A percentile compares a stretch with the other conserved stretches of the same genome.
Evolutionary conservation across 2,888 invertebrate genomes (phyloP).

Genomic region (Brachynemurus nebulosus): DNA sequence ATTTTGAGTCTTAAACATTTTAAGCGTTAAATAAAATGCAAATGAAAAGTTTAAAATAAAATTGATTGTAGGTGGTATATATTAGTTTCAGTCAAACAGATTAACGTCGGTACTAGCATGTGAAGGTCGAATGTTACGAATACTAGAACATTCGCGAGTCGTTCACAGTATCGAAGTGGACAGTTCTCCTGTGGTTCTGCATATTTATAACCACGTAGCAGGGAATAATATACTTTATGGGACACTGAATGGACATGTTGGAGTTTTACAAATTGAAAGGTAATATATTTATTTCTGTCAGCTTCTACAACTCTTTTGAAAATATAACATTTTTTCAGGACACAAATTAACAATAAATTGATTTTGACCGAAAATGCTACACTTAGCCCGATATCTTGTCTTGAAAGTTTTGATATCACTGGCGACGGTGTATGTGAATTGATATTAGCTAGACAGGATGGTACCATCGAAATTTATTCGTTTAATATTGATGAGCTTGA

Average conservation of each 20-base stretch:
- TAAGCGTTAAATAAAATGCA: no score
- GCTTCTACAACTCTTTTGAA: no score
- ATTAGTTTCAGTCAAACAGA: slow-evolving; percentile 40
- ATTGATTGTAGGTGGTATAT: no score
- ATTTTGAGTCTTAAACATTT: no score
- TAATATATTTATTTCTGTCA: no score
- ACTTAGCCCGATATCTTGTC: slow-evolving; percentile 41
- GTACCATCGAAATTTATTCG: slow-evolving; percentile 61
- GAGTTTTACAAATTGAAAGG: slow-evolving; percentile 52
- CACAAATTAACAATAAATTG: slow-evolving; percentile 31
- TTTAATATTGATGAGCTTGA: slow-evolving; percentile 38
- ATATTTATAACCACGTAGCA: slow-evolving; percentile 53
- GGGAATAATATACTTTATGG: slow-evolving; percentile 68
- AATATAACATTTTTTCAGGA: no score
- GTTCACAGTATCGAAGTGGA: slow-evolving; percentile 39
- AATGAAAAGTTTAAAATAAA: no score
- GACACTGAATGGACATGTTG: slow-evolving; percentile 76
- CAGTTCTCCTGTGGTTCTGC: slow-evolving; percentile 42
- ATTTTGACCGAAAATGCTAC: slow-evolving; percentile 27
- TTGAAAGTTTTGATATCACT: slow-evolving; percentile 57
- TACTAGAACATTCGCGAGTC: slow-evolving; percentile 60
- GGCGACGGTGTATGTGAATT: slow-evolving; percentile 54
- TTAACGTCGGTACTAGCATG: slow-evolving; percentile 63
- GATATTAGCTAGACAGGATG: slow-evolving; percentile 66
- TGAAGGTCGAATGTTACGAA: slow-evolving; percentile 64